A percentile compares a stretch with the other conserved stretches of the same genome.
Evolutionary conservation across 2,888 invertebrate species (phyloP).

Genomic region (Scaptomyza flava): DNA sequence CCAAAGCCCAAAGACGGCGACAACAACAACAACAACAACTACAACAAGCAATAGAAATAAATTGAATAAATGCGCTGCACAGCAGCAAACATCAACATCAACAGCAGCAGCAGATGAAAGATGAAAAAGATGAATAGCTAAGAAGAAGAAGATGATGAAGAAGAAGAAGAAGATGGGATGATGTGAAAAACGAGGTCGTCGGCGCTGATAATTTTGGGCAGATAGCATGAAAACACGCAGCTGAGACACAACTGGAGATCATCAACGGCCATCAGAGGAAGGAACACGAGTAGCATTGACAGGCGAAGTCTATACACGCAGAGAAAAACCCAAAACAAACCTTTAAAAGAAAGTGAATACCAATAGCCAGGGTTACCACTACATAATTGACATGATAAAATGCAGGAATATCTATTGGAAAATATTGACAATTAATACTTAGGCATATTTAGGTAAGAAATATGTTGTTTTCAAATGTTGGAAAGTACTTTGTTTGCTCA

Average conservation of each 20-base stretch:
- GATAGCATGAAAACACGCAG: constrained; percentile 63
- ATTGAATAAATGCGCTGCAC: constrained; percentile 74
- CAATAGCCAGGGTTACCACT: not conserved
- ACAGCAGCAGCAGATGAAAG: too few species aligned
- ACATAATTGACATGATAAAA: too few species aligned
- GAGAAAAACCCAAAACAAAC: not conserved
- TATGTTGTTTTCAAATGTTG: too few species aligned
- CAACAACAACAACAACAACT: constrained; percentile 16
- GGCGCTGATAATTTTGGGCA: constrained; percentile 73
- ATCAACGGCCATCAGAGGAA: constrained; percentile 38
- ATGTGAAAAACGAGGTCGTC: constrained; percentile 60
- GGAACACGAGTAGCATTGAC: constrained; percentile 13
- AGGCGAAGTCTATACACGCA: constrained; percentile 4
- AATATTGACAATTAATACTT: too few species aligned
- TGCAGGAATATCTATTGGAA: too few species aligned
- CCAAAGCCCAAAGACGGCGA: constrained; percentile 71
- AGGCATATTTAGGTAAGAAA: too few species aligned
- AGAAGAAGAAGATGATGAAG: too few species aligned
- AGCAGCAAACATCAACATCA: constrained; percentile 38
- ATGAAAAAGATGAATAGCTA: too few species aligned
- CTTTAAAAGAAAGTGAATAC: not conserved
- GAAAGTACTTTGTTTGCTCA: not conserved
- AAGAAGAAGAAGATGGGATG: not conserved
- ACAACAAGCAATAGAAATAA: constrained; percentile 73
- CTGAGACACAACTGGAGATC: constrained; percentile 57